Percentiles rank a stretch among this genome's conserved stretches.
Evolutionary conservation across 1,140 invertebrate genomes (phyloP).

Genomic region (Euglossa dilemma): DNA sequence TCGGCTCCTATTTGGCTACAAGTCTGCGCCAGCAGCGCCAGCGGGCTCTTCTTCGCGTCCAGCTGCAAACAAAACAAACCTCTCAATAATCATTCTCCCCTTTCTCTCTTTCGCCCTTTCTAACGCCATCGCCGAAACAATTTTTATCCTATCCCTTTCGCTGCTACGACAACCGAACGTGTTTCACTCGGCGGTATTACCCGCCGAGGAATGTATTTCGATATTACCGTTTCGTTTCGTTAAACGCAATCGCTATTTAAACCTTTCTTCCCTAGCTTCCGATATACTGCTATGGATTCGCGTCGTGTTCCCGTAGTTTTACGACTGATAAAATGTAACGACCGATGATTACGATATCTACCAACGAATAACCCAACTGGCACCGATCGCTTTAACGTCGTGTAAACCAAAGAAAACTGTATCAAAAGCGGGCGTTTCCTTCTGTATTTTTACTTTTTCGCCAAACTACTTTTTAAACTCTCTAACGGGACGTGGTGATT

Average conservation of each 20-base stretch:
- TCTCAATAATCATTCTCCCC: neutral
- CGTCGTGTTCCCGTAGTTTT: neutral
- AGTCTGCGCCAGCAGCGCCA: conserved; percentile 95
- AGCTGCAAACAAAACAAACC: conserved; percentile 86
- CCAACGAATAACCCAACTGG: neutral
- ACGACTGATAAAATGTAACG: neutral
- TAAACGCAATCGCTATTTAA: too few relatives aligned
- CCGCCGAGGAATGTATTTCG: too few relatives aligned
- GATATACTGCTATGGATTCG: neutral
- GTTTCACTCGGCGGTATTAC: too few relatives aligned
- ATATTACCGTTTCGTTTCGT: too few relatives aligned
- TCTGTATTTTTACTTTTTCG: neutral
- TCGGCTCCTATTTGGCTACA: conserved; percentile 98
- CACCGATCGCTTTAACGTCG: neutral
- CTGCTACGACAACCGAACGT: too few relatives aligned
- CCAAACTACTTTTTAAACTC: neutral
- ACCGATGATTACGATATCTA: neutral
- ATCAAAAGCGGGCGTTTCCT: neutral
- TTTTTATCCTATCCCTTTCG: too few relatives aligned
- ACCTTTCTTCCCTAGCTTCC: too few relatives aligned
- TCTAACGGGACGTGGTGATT: neutral
- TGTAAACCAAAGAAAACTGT: neutral
- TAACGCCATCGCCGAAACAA: too few relatives aligned
- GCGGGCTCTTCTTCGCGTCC: conserved; percentile 97
- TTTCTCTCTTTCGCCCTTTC: too few relatives aligned